Evolutionary conservation across 2,113 vertebrate species (phyloP), one percentile per base, ranked within the genome.

Genomic region (Syrrhaptes paradoxus): DNA sequence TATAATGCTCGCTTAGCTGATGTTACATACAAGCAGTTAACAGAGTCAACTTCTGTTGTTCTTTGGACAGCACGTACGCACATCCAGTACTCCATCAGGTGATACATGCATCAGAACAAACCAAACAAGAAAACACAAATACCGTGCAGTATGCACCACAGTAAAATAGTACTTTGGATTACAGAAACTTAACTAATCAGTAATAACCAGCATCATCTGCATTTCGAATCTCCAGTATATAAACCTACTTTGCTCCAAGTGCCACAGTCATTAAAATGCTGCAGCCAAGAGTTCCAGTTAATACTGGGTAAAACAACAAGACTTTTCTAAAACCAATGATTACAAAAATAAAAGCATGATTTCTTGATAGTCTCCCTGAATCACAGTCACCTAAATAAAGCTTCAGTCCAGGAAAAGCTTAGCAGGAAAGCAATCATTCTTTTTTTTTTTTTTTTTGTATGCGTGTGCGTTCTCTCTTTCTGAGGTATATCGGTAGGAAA

Each of bases 401-500:
- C 79, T 91, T 96, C 80, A 93, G 52, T 96, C 90, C 81, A 94
- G 74, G 41, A 90, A 96, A 97, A 95, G 46, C 86, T 96, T 92
- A 92, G 83, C 90, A 94, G 82, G 73, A 96, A 95, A 96, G 92
- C 91, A 96, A 97, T 97, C 79, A 68, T 93, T 95, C 62, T 96
- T 80, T 94, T 91, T 83, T 74, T 41, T n/a, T 29, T 43, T 31
- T 74, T 41, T n/a, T 29, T 43, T n/a, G n/a, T n/a, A n/a, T n/a
- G n/a, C n/a, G n/a, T n/a, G n/a, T n/a, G n/a, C n/a, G n/a, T n/a
- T n/a, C 13, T 85, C 38, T 68, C 7, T 81, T 59, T 13, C 22
- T 72, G 34, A 68, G 34, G 12, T 34, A 17, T n/a, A 52, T 8
- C 1, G 3, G 20, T 52, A 49, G 29, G 59, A 74, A 84, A 61